Base-by-base conservation (phyloP, 2,888 invertebrate species). In the Leistus spinibarbis region DNA sequence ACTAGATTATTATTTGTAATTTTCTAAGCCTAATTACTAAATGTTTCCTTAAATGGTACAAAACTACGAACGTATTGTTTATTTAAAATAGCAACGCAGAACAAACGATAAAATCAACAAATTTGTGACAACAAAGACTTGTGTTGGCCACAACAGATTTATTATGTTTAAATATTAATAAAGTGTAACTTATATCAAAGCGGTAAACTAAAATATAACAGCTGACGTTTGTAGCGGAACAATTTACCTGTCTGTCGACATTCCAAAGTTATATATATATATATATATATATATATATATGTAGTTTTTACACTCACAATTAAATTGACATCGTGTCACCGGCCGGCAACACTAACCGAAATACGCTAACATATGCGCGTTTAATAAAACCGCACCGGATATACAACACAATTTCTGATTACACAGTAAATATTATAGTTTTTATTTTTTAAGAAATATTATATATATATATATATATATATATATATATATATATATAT, bases 161-260 rank as follows among this genome's bases (percentile, higher is more conserved):
- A n/a, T n/a, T n/a, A n/a, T n/a, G n/a, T n/a, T n/a, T 40, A 40
- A 40, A 13, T 40, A 40, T 40, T 7, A 1, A 40, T 40, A 40
- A 40, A 40, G 13, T 40, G 40, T 40, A 10, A 40, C 1, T 40
- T 40, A 40, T 40, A 4, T 1, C 40, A 40, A 40, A 40, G 10
- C 40, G 4, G 40, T 40, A 40, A 40, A n/a, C n/a, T 40, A 40
- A 60, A 56, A 60, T 22, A 16, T 9, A 67, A 73, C 73, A 73
- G 73, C 73, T 73, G 73, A 73, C 67, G 40, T 24, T 19, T 57
- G 56, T 65, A 72, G 54, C 56, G 57, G 66, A 65, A 72, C 40
- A 65, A 64, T 64, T 72, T 72, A 72, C 72, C 72, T 72, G 72
- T 53, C 40, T 54, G 66, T 67, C 67, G 67, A 60, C 73, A 73